Conservation (phyloP, 2,113 vertebrate genomes). For the cat (Felis catus) region F.catus_Fca126_mat1.0 CM031411.1:109317501-109318000, state of each 20-base stretch:
- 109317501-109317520: not conserved
- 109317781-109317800: not conserved
- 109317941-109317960: not conserved
- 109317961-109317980: not conserved
- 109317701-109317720: not conserved
- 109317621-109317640: not conserved
- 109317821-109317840: not conserved
- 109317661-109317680: not conserved
- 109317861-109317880: not conserved
- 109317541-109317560: not conserved
- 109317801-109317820: not conserved
- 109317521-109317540: not conserved
- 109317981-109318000: not conserved
- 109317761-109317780: not conserved
- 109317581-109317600: not conserved
- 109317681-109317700: not conserved
- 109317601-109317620: not conserved
- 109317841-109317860: not conserved
- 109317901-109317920: not conserved
- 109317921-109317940: constrained; percentile 32
- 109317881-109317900: not conserved
- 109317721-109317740: not conserved
- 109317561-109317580: not conserved
- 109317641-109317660: not conserved
- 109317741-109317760: not conserved